phyloP scores from a whole-genome alignment of 2,797 vertebrate genomes.

The Brachyalestes nurse region DNA sequence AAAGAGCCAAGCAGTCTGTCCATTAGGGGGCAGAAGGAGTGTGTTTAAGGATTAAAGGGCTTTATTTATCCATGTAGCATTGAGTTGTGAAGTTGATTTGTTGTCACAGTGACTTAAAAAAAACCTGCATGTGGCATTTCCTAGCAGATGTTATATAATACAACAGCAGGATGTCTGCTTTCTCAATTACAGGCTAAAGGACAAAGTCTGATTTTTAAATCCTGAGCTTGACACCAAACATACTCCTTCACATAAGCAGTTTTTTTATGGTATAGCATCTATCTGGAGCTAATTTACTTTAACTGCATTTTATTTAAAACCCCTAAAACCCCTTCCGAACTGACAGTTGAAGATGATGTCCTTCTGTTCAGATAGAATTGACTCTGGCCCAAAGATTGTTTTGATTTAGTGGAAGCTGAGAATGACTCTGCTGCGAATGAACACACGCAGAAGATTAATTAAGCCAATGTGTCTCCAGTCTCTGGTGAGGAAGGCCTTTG shows the following conservation, averaged over 20 bases:
- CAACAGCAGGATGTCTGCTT: not conserved
- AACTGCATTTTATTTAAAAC: not conserved
- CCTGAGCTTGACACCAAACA: not conserved
- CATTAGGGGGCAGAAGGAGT: conserved; percentile 28
- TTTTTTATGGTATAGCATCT: not conserved
- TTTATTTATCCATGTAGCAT: not conserved
- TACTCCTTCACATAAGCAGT: too few relatives aligned
- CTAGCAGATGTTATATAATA: not conserved
- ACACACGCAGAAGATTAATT: conserved; percentile 15
- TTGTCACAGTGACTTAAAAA: conserved; percentile 6
- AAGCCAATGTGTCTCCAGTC: not conserved
- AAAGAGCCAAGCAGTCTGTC: not conserved
- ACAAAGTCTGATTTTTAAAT: not conserved
- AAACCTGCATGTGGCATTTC: not conserved
- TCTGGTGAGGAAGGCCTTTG: conserved; percentile 10
- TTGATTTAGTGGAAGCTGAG: conserved; percentile 1
- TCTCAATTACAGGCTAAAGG: not conserved
- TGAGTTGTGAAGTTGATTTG: not conserved
- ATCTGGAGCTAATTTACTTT: not conserved
- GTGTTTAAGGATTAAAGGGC: not conserved
- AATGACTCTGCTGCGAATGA: conserved; percentile 5
- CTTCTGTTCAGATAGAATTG: not conserved
- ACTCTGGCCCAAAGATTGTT: not conserved
- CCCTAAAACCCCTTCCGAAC: not conserved
- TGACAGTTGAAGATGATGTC: not conserved